Evolutionary conservation across 2,888 invertebrate genomes (phyloP).

Genomic region (Leptodirus hochenwartii): DNA sequence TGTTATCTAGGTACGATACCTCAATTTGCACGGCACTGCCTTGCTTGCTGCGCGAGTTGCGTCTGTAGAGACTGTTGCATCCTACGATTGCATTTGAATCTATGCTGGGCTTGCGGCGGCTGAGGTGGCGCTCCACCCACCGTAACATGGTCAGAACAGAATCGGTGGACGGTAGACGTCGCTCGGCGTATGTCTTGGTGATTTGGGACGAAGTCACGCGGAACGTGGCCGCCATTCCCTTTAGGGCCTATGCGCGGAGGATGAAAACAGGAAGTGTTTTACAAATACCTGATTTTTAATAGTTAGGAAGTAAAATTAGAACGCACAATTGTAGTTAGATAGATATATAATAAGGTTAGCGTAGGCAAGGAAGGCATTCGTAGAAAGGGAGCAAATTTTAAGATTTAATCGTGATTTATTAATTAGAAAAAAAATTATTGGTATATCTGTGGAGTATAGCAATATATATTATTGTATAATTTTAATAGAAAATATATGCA

Average conservation of each 20-base stretch:
- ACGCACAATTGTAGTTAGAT: background rate
- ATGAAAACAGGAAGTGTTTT: no score
- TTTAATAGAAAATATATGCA: no score
- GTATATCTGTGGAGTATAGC: no score
- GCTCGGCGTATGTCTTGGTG: constrained; percentile 71
- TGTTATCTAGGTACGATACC: constrained; percentile 44
- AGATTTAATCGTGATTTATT: no score
- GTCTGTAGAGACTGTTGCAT: constrained; percentile 28
- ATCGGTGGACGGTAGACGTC: constrained; percentile 74
- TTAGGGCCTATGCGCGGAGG: constrained; percentile 48
- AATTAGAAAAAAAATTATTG: no score
- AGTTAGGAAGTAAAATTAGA: no score
- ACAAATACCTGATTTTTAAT: no score
- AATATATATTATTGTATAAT: no score
- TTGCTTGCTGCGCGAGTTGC: constrained; percentile 46
- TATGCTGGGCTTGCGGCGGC: constrained; percentile 49
- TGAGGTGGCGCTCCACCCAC: constrained; percentile 77
- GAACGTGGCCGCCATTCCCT: constrained; percentile 88
- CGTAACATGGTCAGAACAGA: constrained; percentile 77
- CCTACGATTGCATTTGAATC: no score
- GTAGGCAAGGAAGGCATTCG: no score
- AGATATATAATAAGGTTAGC: no score
- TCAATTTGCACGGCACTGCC: constrained; percentile 61
- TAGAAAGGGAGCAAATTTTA: no score
- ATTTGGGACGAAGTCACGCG: constrained; percentile 71